phyloP scores from a whole-genome alignment of 2,113 vertebrate species.

The Otolemur garnettii region DNA sequence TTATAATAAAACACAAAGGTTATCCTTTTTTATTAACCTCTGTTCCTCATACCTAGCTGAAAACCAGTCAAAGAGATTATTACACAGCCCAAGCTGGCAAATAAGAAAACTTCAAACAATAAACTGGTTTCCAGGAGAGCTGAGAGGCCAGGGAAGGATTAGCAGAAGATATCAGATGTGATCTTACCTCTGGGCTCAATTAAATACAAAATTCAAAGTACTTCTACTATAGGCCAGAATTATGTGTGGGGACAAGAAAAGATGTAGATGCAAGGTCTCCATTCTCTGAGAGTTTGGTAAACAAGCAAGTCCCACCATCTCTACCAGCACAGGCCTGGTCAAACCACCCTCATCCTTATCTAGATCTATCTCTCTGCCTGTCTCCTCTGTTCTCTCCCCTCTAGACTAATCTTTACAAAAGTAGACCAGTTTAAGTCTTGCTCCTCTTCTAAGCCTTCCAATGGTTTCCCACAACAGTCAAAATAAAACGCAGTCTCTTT shows the following conservation, averaged over 20 bases:
- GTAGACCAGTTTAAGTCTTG: neutral
- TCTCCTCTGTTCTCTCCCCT: neutral
- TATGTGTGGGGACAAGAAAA: neutral
- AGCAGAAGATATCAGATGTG: neutral
- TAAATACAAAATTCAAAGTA: neutral
- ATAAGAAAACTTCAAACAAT: neutral
- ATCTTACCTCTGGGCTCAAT: neutral
- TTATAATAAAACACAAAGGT: neutral
- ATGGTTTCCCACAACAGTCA: neutral
- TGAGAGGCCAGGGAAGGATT: neutral
- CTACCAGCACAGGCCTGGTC: neutral
- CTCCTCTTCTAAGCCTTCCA: neutral
- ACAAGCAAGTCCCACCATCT: neutral
- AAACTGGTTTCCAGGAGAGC: neutral
- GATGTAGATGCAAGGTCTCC: neutral
- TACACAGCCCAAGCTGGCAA: neutral
- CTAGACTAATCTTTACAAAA: neutral
- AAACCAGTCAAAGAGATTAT: neutral
- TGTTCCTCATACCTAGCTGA: neutral
- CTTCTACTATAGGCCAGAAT: neutral
- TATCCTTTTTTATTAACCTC: neutral
- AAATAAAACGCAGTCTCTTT: neutral
- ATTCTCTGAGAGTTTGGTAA: neutral
- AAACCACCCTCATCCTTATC: neutral
- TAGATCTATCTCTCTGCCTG: fast-evolving